Evolutionary conservation across 2,113 vertebrate species (phyloP).

Genomic region (Calyptomena viridis): DNA sequence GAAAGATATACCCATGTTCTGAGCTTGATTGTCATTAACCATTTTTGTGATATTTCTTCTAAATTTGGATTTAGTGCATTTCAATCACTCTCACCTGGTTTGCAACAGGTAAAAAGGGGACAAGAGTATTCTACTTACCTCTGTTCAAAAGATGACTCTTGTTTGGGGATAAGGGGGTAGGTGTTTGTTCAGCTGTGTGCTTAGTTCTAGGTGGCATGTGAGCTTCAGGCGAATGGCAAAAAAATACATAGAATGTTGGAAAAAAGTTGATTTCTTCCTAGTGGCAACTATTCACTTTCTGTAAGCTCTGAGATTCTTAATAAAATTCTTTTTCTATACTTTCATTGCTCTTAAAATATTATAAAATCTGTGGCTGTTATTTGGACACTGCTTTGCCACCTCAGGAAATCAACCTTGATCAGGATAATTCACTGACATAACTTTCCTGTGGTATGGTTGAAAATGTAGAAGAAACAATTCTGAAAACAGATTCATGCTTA

Average conservation of each 20-base stretch:
- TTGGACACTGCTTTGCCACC: background rate
- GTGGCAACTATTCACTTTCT: background rate
- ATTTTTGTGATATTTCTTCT: background rate
- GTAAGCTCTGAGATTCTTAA: background rate
- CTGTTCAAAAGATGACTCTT: background rate
- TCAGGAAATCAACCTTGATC: background rate
- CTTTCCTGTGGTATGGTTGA: background rate
- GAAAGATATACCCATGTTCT: background rate
- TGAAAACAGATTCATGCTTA: background rate
- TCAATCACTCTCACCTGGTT: background rate
- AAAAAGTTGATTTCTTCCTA: background rate
- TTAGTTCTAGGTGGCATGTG: background rate
- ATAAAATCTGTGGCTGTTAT: background rate
- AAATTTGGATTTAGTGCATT: background rate
- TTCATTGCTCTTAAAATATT: background rate
- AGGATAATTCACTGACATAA: background rate
- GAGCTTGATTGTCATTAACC: background rate
- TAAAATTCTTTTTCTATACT: background rate
- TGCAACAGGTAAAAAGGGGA: accelerated
- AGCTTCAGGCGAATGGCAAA: background rate
- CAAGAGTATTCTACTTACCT: background rate
- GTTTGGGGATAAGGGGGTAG: background rate
- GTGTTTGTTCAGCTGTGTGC: background rate
- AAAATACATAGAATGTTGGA: background rate
- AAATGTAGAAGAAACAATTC: background rate